Evolutionary conservation across 2,113 vertebrate genomes (phyloP).

Genomic region (Candoia aspera): DNA sequence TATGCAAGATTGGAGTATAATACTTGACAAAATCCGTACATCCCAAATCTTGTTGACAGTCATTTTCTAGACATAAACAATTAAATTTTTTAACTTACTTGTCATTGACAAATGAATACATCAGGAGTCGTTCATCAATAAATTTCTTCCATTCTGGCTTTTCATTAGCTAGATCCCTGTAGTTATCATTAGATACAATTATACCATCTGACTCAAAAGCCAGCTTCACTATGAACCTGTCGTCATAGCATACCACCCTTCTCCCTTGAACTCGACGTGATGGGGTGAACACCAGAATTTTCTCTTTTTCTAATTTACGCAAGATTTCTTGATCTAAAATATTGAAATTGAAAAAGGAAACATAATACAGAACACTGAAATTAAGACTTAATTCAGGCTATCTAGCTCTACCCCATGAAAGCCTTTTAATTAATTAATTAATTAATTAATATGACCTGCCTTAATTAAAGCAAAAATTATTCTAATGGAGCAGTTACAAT

Average conservation of each 20-base stretch:
- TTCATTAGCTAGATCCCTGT: conserved; percentile 94
- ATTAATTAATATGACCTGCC: neutral
- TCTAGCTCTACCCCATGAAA: neutral
- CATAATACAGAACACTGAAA: conserved; percentile 9
- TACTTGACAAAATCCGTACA: neutral
- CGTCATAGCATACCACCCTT: conserved; percentile 96
- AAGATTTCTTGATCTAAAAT: conserved; percentile 93
- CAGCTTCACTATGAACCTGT: conserved; percentile 95
- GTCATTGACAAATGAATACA: conserved; percentile 99
- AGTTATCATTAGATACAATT: conserved; percentile 98
- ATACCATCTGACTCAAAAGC: conserved; percentile 95
- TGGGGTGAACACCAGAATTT: conserved; percentile 94
- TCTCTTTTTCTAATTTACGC: conserved; percentile 93
- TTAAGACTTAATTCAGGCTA: neutral
- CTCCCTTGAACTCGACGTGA: conserved; percentile 94
- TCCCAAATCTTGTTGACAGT: neutral
- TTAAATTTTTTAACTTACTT: conserved; percentile 80
- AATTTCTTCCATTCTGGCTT: conserved; percentile 99
- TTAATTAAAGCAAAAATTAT: neutral
- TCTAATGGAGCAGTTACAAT: neutral
- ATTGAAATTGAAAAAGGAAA: conserved; percentile 10
- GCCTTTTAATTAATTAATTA: neutral
- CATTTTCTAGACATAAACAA: neutral
- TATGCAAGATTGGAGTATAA: neutral
- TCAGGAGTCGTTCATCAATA: conserved; percentile 93